Percentiles rank a stretch among this genome's conserved stretches.
phyloP scores from a whole-genome alignment of 2,797 vertebrate species.

The Iguana delicatissima region DNA sequence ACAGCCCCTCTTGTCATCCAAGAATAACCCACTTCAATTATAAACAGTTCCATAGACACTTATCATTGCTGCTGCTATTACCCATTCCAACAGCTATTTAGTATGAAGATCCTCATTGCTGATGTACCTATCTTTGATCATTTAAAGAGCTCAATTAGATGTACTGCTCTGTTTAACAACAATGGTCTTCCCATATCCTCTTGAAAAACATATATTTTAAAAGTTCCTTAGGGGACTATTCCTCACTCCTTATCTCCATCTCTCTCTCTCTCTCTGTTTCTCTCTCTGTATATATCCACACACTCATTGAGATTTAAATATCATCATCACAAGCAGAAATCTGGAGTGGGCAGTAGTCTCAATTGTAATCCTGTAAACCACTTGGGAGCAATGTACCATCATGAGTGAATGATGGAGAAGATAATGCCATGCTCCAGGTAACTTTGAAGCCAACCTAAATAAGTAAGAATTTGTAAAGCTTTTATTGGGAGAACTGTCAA shows the following conservation, averaged over 20 bases:
- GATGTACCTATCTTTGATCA: accelerated
- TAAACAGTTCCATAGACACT: conserved; percentile 23
- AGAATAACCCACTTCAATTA: background rate
- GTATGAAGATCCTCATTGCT: background rate
- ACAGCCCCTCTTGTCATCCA: background rate
- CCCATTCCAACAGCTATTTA: conserved; percentile 30
- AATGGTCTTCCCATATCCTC: background rate
- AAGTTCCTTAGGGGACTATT: background rate
- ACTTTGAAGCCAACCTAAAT: conserved; percentile 24
- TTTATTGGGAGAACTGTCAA: conserved; percentile 29
- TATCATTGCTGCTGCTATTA: conserved; percentile 35
- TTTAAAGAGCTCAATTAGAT: background rate
- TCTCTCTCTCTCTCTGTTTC: too few relatives aligned
- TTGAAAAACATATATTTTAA: background rate
- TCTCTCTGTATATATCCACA: background rate
- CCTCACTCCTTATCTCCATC: too few relatives aligned
- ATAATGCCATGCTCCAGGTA: conserved; percentile 14
- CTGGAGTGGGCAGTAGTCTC: conserved; percentile 14
- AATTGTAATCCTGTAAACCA: accelerated
- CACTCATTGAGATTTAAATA: conserved; percentile 6
- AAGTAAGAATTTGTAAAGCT: conserved; percentile 26
- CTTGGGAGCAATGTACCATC: conserved; percentile 4
- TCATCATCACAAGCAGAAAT: background rate
- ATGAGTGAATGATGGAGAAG: background rate
- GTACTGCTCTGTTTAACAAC: background rate